Conservation (phyloP, 2,797 vertebrate species). For the Artibeus lituratus region DNA sequence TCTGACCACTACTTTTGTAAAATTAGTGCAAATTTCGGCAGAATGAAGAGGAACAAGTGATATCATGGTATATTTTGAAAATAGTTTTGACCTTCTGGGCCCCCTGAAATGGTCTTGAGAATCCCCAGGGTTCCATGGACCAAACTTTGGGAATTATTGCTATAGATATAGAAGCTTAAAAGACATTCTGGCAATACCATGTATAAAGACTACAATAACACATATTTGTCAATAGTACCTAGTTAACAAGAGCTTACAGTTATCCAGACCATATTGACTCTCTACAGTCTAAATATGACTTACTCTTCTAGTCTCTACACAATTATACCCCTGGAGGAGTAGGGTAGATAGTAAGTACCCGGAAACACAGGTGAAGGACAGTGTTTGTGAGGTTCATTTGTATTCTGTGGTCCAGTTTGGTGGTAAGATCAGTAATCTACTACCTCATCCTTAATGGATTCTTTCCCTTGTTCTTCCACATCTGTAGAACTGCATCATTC, state of each 20-base stretch:
- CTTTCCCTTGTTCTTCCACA: background rate
- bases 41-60: background rate
- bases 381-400: no score
- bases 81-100: background rate
- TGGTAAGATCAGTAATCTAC: background rate
- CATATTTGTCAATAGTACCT: background rate
- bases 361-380: background rate
- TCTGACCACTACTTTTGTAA: background rate
- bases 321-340: background rate
- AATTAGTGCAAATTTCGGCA: background rate
- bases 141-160: background rate
- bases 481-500: background rate
- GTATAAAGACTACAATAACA: background rate
- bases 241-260: background rate
- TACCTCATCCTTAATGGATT: background rate
- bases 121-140: background rate
- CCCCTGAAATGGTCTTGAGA: background rate
- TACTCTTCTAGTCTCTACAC: background rate
- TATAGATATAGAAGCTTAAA: background rate
- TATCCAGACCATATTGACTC: background rate
- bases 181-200: background rate
- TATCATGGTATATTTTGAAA: background rate
- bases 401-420: background rate
- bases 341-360: background rate
- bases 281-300: background rate